Evolutionary conservation across 2,113 vertebrate genomes (phyloP).

Genomic region (Daphoenositta chrysoptera): DNA sequence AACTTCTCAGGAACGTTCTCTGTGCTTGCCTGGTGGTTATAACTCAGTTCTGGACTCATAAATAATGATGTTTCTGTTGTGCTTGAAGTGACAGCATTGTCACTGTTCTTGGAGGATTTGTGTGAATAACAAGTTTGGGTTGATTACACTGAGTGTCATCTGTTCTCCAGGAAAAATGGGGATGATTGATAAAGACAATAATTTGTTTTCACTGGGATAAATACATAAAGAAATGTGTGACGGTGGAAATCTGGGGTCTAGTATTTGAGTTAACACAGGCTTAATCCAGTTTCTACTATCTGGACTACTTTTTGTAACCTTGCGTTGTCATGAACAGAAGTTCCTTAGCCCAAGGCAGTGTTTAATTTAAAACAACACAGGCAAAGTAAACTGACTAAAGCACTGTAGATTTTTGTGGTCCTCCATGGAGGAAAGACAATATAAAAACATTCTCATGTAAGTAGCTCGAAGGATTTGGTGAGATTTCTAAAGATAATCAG

Average conservation of each 20-base stretch:
- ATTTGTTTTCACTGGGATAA: background rate
- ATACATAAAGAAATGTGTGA: background rate
- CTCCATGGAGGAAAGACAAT: background rate
- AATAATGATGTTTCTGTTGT: background rate
- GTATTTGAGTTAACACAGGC: background rate
- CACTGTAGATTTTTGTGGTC: background rate
- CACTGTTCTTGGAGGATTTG: background rate
- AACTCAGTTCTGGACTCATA: background rate
- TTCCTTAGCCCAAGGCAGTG: background rate
- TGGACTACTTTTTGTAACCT: conserved; percentile 4
- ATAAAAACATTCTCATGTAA: background rate
- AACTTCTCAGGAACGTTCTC: background rate
- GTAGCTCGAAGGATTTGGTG: background rate
- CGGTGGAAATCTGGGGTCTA: background rate
- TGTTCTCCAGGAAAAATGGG: background rate
- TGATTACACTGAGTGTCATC: background rate
- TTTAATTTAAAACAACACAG: conserved; percentile 32
- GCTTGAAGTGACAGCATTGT: background rate
- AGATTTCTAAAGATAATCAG: background rate
- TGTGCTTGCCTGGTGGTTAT: background rate
- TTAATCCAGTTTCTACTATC: background rate
- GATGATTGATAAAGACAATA: background rate
- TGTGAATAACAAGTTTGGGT: background rate
- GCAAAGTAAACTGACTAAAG: background rate
- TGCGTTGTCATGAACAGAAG: background rate